phyloP scores from a whole-genome alignment of 35 echinoderm and acorn worm genomes.

The Ophioderma brevispina region DNA sequence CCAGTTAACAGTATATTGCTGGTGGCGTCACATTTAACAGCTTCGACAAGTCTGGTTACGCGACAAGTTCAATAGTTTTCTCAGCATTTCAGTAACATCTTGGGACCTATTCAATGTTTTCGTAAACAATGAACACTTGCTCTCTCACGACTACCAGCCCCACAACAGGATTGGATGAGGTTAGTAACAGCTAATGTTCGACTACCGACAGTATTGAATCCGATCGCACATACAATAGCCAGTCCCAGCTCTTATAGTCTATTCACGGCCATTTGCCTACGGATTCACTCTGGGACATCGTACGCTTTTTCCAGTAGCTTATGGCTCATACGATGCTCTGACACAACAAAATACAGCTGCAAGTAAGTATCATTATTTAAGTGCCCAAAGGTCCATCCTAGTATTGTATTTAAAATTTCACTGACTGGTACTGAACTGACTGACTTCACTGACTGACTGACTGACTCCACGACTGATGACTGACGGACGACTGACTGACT shows the following conservation, averaged over 20 bases:
- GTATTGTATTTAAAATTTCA: too few species aligned
- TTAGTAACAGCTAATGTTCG: slow-evolving; percentile 53
- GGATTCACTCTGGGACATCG: slow-evolving; percentile 66
- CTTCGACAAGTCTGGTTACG: slow-evolving; percentile 43
- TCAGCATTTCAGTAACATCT: slow-evolving; percentile 63
- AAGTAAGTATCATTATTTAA: too few species aligned
- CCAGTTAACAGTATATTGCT: slow-evolving; percentile 82
- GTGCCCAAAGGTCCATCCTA: too few species aligned
- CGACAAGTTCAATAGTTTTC: slow-evolving; percentile 53
- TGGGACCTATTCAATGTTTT: slow-evolving; percentile 54
- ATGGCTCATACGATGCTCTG: slow-evolving; percentile 52
- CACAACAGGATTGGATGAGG: not conserved
- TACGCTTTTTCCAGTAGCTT: slow-evolving; percentile 71
- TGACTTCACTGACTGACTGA: too few species aligned
- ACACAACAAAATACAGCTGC: slow-evolving; percentile 42
- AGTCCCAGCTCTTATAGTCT: slow-evolving; percentile 46
- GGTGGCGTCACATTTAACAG: slow-evolving; percentile 79
- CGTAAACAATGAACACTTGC: slow-evolving; percentile 51
- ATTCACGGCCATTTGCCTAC: slow-evolving; percentile 72
- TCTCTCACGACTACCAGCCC: not conserved
- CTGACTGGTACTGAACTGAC: too few species aligned
- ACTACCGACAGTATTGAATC: slow-evolving; percentile 21
- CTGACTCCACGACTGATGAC: too few species aligned
- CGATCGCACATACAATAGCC: slow-evolving; percentile 43
- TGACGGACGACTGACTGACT: too few species aligned